Base-by-base conservation (phyloP, 2,888 invertebrate species). In the Hyalella azteca region DNA sequence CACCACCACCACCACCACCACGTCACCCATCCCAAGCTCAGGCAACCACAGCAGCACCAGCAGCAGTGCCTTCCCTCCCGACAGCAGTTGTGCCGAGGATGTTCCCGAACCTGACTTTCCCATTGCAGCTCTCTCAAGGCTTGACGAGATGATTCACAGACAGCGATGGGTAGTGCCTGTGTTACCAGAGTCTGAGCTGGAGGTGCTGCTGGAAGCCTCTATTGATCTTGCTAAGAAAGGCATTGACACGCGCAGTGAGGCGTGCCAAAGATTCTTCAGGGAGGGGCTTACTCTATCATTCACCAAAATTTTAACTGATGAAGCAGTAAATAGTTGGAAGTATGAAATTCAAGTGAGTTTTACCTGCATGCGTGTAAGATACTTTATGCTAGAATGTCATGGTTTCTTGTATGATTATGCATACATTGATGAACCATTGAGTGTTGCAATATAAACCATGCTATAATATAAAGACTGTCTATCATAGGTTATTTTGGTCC, bases 131-230 rank as follows among this genome's bases (percentile, higher is more conserved):
- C 90, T 98, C 88, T 92, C 93, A 86, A 92, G 93, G 86, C 90
- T 98, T 86, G 97, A 97, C 89, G 97, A 97, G 88, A 97, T 97
- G 91, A 96, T 98, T 88, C 96, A 96, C 86, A 93, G 94, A 89
- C 93, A 96, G 81, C 91, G 97, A 87, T 98, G 98, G 98, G 96
- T 98, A 84, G 97, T 98, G 78, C 98, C 98, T 48, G 98, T 98
- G 78, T 89, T 98, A 87, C 97, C 98, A 15, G 96, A 97, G 87
- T 97, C 97, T 89, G 97, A 98, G 89, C 89, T 98, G 86, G 97
- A 97, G 89, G 93, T 94, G 87, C 91, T 98, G 85, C 90, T 98
- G 84, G 93, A 95, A 89, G 94, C 95, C 86, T 92, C 96, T 85
- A 95, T 95, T 86, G 94, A 94, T 86, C 90, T 97, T 85, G 94